A percentile compares a stretch with the other conserved stretches of the same genome.
Conservation (phyloP, 30 jellyfish, hydroid and myxozoan genomes). For the Haliclystus octoradiatus region DNA sequence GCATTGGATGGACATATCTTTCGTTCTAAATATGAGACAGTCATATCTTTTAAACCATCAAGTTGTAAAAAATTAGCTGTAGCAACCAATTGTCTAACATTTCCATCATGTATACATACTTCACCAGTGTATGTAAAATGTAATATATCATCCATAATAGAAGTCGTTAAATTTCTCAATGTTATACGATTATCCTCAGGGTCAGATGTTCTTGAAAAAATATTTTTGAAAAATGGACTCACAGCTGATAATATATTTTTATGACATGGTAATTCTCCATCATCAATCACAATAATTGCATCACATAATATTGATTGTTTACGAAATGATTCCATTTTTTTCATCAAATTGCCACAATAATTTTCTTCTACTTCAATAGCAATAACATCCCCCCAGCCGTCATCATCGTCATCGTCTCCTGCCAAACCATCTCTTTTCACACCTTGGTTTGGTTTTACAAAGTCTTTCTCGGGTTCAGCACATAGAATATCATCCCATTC, state of each 20-base stretch:
- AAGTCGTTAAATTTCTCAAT: constrained; percentile 51
- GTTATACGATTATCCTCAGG: constrained; percentile 71
- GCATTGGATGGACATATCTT: constrained; percentile 70
- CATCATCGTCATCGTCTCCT: constrained; percentile 68
- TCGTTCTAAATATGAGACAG: constrained; percentile 62
- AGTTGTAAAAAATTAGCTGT: constrained; percentile 83
- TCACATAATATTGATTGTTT: constrained; percentile 72
- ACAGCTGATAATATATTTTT: constrained; percentile 65
- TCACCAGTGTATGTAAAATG: constrained; percentile 96
- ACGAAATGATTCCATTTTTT: constrained; percentile 80
- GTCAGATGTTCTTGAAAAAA: constrained; percentile 53
- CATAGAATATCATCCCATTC: constrained; percentile 93
- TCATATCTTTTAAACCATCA: constrained; percentile 70
- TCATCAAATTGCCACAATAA: constrained; percentile 78
- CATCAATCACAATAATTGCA: constrained; percentile 89
- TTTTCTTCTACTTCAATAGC: constrained; percentile 91
- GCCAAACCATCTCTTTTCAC: constrained; percentile 6
- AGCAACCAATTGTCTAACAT: constrained; percentile 90
- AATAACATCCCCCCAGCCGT: constrained; percentile 90
- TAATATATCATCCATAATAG: constrained; percentile 77
- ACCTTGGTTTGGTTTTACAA: constrained; percentile 10
- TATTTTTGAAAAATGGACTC: constrained; percentile 72
- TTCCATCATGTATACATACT: constrained; percentile 88
- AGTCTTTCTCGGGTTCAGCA: constrained; percentile 72
- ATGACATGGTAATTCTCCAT: constrained; percentile 67